Conservation (phyloP, 2,113 vertebrate genomes). For the Micronycteris hirsuta region DNA sequence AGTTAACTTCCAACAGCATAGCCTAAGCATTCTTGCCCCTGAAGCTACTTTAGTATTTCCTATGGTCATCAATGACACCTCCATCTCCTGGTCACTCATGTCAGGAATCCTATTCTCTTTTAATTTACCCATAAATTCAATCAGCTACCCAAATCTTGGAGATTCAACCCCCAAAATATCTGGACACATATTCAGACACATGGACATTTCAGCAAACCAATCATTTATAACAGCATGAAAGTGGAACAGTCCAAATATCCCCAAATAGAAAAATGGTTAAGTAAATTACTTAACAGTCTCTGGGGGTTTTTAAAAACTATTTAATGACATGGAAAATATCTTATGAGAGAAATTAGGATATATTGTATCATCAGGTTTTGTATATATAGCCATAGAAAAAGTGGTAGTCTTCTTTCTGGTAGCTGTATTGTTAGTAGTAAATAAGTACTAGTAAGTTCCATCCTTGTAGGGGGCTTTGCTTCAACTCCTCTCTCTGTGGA, state of each 20-base stretch:
- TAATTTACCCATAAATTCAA: background rate
- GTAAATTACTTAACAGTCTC: background rate
- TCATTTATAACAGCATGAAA: background rate
- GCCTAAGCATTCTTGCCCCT: background rate
- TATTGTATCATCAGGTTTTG: background rate
- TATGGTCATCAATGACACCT: background rate
- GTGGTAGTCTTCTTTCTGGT: background rate
- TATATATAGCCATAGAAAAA: background rate
- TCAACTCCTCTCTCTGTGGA: background rate
- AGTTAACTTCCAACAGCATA: background rate
- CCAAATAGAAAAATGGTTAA: background rate
- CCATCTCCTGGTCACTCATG: background rate
- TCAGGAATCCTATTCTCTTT: background rate
- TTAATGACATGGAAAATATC: background rate
- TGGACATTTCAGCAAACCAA: background rate
- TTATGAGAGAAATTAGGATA: background rate
- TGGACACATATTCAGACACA: background rate
- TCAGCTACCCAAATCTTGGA: background rate
- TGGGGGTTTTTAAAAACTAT: background rate
- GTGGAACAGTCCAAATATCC: background rate
- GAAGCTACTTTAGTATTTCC: background rate
- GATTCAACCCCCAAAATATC: background rate
- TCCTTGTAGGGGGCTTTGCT: background rate
- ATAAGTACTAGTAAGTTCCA: background rate
- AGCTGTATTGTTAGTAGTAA: background rate